Base-by-base conservation (phyloP, 2,797 vertebrate species). In the Rostrhamus sociabilis region DNA sequence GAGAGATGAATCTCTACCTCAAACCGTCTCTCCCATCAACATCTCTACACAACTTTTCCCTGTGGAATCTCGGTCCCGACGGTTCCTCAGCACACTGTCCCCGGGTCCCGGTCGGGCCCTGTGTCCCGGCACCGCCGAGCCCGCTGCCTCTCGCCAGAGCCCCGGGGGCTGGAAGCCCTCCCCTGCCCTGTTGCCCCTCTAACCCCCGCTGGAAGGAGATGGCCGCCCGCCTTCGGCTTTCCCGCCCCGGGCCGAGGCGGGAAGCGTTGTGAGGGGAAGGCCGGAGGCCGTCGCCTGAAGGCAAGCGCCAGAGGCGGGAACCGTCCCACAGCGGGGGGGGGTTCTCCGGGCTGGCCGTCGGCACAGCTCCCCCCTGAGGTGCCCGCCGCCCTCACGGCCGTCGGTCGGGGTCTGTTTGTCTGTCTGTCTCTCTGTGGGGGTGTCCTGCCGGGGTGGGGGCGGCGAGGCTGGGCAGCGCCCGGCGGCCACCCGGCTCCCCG, bases 21-120 rank as follows among this genome's bases (percentile, higher is more conserved):
- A 11, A 7, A 34, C 25, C 15, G 9, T 27, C 45, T 42, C 71
- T 62, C 23, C 11, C 23, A 11, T 29, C 32, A 5, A 12, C 12
- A 1, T 6, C 8, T 18, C 47, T 1, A 14, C 40, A 2, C 38
- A 25, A 5, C n/a, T 48, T 4, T 6, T 6, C 36, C 1, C 8
- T 3, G 34, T 2, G 7, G 67, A 60, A 68, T 31, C 31, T 38
- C 42, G 4, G 15, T 8, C 31, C 6, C 34, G n/a, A 0, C 29
- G 12, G 6, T 5, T 11, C 32, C 2, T 27, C 5, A 20, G 11
- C 38, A 2, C 0, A 1, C 12, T 2, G 22, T 31, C 45, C 68
- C 25, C 12, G 0, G 0, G 38, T 11, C 17, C 27, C 9, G 42
- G 0, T 7, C 3, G 25, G 45, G n/a, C 34, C 34, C 20, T 38